These are phyloP conservation scores for Campylomormyrus tamandua DNA, from an alignment of 2,113 vertebrate genomes.

Conservation along the genomic window DNA sequence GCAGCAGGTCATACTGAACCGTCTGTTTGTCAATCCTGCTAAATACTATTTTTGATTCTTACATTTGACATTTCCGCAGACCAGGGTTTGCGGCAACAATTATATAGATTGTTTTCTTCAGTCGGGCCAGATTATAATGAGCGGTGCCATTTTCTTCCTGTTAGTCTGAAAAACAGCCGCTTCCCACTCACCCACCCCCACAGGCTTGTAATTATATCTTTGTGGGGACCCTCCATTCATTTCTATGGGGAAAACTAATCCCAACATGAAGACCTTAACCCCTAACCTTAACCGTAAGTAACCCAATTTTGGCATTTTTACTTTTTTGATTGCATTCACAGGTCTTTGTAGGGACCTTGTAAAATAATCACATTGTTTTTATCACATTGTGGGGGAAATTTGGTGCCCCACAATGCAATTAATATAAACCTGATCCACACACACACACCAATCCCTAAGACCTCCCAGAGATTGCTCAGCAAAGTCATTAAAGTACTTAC, in stretches of 20 bases:
- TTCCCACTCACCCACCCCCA: neutral
- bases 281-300: too few species aligned
- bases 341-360: too few species aligned
- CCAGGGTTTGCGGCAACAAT: slow-evolving; percentile 6
- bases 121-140: neutral
- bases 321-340: too few species aligned
- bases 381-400: too few species aligned
- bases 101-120: neutral
- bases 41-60: slow-evolving; percentile 13
- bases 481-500: slow-evolving; percentile 3
- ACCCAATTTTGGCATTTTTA: too few species aligned
- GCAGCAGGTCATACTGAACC: neutral
- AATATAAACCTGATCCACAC: neutral
- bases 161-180: neutral
- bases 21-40: neutral
- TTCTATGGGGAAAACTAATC: too few species aligned
- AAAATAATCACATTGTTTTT: too few species aligned
- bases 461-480: neutral
- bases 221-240: too few species aligned
- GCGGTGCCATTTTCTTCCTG: neutral
- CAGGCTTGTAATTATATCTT: too few species aligned
- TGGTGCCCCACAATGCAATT: too few species aligned
- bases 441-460: neutral
- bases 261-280: too few species aligned
- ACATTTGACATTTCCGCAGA: neutral